These are phyloP conservation scores for Rhinella marina DNA, from an alignment of 2,797 vertebrate species.

Conservation along the genomic window DNA sequence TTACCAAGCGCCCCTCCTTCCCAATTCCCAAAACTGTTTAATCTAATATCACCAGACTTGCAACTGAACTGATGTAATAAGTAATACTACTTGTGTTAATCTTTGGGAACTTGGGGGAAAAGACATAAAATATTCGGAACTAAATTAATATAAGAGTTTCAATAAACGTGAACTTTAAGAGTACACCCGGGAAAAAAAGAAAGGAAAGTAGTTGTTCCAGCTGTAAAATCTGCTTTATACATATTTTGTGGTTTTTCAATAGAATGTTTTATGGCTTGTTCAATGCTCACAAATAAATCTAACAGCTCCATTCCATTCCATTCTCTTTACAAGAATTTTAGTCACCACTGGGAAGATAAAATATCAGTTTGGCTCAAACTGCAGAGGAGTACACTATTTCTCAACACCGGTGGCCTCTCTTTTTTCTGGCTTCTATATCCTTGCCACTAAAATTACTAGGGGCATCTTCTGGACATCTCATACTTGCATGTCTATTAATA, in stretches of 20 bases:
- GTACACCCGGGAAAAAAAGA: conserved; percentile 43
- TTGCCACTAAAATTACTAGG: conserved; percentile 19
- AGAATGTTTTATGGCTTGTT: conserved; percentile 44
- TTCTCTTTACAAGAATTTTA: conserved; percentile 50
- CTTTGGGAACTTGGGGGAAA: conserved; percentile 37
- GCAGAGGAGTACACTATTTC: conserved; percentile 25
- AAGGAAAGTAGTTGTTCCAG: conserved; percentile 55
- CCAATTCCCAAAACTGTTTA: conserved; percentile 1
- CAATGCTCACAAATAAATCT: conserved; percentile 54
- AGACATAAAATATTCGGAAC: conserved; percentile 36
- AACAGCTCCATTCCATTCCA: conserved; percentile 45
- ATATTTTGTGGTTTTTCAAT: conserved; percentile 60
- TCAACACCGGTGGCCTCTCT: conserved; percentile 49
- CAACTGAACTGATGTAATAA: conserved; percentile 21
- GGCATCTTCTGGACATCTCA: conserved; percentile 55
- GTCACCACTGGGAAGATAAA: conserved; percentile 49
- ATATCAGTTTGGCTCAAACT: conserved; percentile 51
- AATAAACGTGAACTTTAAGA: conserved; percentile 50
- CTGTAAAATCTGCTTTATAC: conserved; percentile 54
- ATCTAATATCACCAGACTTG: conserved; percentile 18
- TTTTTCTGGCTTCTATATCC: conserved; percentile 40
- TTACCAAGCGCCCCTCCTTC: neutral
- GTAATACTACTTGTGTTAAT: conserved; percentile 37
- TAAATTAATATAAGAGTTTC: conserved; percentile 46
- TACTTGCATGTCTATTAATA: conserved; percentile 49